These are phyloP conservation scores for Agapornis canus DNA, from an alignment of 2,797 vertebrate species.

Conservation along the genomic window DNA sequence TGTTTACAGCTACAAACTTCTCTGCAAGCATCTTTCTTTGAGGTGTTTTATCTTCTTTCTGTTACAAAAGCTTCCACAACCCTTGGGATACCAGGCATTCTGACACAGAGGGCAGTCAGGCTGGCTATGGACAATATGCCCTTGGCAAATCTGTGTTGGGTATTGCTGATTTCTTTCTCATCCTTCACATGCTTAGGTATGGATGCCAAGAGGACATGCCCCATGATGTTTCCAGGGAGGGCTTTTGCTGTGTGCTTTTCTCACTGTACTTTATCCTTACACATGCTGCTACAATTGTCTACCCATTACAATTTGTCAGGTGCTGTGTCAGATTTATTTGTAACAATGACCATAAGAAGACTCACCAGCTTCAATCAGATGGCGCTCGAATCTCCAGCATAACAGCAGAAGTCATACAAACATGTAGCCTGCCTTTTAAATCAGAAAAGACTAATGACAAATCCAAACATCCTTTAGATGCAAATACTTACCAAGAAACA, in stretches of 20 bases:
- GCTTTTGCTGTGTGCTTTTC: not conserved
- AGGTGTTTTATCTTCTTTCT: not conserved
- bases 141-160: not conserved
- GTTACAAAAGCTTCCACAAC: not conserved
- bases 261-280: not conserved
- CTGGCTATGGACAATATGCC: not conserved
- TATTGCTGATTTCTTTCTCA: not conserved
- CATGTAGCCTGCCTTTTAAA: not conserved
- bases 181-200: rapidly evolving
- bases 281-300: not conserved
- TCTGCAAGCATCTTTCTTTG: not conserved
- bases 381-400: not conserved
- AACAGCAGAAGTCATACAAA: not conserved
- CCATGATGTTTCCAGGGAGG: not conserved
- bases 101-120: not conserved
- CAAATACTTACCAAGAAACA: not conserved
- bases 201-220: not conserved
- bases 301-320: not conserved
- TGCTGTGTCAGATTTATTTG: not conserved
- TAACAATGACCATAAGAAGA: not conserved
- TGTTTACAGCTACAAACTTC: not conserved
- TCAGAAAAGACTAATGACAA: not conserved
- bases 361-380: not conserved
- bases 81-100: not conserved
- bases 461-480: not conserved